A percentile compares a stretch with the other conserved stretches of the same genome.
Conservation (phyloP, 2,888 invertebrate genomes). For the Carabus problematicus region DNA sequence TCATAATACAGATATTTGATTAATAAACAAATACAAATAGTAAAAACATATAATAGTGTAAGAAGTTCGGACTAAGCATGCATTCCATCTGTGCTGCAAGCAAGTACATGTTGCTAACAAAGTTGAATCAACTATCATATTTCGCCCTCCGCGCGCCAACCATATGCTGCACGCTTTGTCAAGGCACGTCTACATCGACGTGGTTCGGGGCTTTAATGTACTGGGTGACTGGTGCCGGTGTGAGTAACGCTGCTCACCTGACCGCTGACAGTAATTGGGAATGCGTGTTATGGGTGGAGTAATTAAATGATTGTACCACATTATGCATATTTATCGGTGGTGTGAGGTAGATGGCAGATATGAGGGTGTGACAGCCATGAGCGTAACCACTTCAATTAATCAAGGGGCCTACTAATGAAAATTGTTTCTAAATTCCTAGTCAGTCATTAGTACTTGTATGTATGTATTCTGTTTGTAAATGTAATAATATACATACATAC, state of each 20-base stretch:
- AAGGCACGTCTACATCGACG: not conserved
- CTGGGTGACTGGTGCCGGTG: not conserved
- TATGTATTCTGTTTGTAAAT: slow-evolving; percentile 1
- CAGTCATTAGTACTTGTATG: not conserved
- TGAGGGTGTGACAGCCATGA: not conserved
- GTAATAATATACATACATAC: not conserved
- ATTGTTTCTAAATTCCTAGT: not conserved
- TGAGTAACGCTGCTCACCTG: slow-evolving; percentile 30
- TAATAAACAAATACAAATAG: too few species aligned
- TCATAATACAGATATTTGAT: too few species aligned
- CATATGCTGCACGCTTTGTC: too few species aligned
- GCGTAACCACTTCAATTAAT: not conserved
- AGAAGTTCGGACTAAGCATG: too few species aligned
- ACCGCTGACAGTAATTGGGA: slow-evolving; percentile 39
- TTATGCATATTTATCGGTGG: slow-evolving; percentile 36
- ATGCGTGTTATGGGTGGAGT: slow-evolving; percentile 25
- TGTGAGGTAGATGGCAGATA: not conserved
- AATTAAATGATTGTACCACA: slow-evolving; percentile 37
- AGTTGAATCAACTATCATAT: too few species aligned
- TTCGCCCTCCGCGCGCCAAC: too few species aligned
- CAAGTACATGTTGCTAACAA: too few species aligned
- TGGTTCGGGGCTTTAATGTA: not conserved
- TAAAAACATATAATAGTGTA: too few species aligned
- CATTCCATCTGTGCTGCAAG: too few species aligned
- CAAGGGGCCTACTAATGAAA: not conserved